These are phyloP conservation scores for Nothocercus nigrocapillus DNA, from an alignment of 2,113 vertebrate genomes.

Conservation along the genomic window DNA sequence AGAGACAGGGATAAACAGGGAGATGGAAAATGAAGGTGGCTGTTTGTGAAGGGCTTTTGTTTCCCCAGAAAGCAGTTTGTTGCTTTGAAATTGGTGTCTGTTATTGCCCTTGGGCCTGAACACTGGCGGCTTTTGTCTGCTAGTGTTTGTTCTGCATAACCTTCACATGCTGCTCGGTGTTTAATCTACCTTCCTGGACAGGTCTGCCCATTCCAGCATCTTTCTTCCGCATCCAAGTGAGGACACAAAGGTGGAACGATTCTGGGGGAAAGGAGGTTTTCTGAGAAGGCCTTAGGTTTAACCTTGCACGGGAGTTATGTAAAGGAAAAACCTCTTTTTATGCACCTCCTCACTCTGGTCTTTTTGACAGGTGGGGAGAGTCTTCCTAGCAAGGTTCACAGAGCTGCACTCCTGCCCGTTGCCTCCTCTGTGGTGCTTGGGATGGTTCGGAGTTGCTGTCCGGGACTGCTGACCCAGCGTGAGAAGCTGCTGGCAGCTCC, in stretches of 20 bases:
- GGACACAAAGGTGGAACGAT: neutral
- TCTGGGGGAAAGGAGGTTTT: neutral
- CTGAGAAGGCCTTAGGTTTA: neutral
- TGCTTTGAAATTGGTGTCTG: neutral
- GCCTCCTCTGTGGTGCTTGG: neutral
- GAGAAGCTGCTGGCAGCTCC: neutral
- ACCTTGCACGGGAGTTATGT: neutral
- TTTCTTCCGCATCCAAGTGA: neutral
- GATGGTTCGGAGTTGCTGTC: neutral
- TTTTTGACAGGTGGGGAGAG: neutral
- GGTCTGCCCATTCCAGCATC: neutral
- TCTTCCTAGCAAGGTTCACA: neutral
- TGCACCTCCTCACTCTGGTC: neutral
- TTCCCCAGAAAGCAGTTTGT: neutral
- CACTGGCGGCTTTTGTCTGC: conserved; percentile 12
- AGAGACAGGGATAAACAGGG: neutral
- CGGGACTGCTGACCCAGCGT: neutral
- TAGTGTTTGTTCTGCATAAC: neutral
- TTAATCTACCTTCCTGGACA: neutral
- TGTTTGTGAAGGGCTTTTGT: conserved; percentile 34
- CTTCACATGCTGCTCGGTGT: rapidly evolving
- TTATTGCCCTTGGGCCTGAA: conserved; percentile 5
- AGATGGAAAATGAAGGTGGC: neutral
- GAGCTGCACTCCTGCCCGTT: neutral
- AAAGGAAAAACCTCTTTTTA: neutral